Evolutionary conservation across 2,888 invertebrate species (phyloP).

Genomic region (Sphaerophoria taeniata): DNA sequence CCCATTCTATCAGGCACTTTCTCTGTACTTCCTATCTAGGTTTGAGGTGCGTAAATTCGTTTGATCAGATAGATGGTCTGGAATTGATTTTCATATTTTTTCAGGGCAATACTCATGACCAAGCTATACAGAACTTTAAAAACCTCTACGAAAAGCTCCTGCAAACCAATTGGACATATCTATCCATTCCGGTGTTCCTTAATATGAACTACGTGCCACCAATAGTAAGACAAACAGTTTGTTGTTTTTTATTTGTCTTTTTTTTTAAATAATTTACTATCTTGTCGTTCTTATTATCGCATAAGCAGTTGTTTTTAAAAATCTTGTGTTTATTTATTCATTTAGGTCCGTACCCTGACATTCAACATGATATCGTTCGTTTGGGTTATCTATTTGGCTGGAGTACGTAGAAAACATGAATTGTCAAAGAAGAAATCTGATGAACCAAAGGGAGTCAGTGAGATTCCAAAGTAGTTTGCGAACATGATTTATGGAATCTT

Average conservation of each 20-base stretch:
- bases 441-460: conserved; percentile 44
- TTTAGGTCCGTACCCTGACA: conserved; percentile 87
- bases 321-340: conserved; percentile 78
- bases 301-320: background rate
- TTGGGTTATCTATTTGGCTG: conserved; percentile 90
- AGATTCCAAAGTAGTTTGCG: conserved; percentile 31
- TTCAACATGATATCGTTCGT: conserved; percentile 90
- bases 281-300: background rate
- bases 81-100: conserved; percentile 31
- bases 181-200: conserved; percentile 89
- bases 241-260: conserved; percentile 19
- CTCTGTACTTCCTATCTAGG: conserved; percentile 88
- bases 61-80: too few species aligned
- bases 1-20: conserved; percentile 88
- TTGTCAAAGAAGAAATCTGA: conserved; percentile 77
- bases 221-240: conserved; percentile 84
- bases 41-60: too few species aligned
- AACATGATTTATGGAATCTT: conserved; percentile 2
- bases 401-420: conserved; percentile 85
- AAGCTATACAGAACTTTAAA: conserved; percentile 86
- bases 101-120: conserved; percentile 87
- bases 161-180: conserved; percentile 90
- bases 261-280: background rate
- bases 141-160: conserved; percentile 87
- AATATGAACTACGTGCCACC: conserved; percentile 91